Percentiles rank a stretch among this genome's conserved stretches.
These are phyloP conservation scores for Hystrix brachyura DNA, from an alignment of 2,113 vertebrate species.

Conservation along the genomic window DNA sequence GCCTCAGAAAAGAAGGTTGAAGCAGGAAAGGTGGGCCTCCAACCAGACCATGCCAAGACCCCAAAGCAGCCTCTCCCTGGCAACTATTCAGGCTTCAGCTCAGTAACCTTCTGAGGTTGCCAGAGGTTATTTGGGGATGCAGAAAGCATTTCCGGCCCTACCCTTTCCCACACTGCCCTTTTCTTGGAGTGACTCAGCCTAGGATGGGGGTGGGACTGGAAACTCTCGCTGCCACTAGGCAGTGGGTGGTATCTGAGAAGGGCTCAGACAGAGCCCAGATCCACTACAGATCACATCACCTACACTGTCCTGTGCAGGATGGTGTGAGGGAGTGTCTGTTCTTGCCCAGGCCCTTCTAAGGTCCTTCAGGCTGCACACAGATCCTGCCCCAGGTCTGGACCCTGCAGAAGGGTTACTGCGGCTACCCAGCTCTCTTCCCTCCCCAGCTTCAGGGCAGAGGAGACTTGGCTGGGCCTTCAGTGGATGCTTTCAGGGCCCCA, in stretches of 20 bases:
- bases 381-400: not conserved
- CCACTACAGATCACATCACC: not conserved
- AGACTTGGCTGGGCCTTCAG: not conserved
- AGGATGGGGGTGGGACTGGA: not conserved
- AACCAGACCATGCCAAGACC: not conserved
- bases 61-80: not conserved
- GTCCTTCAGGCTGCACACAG: not conserved
- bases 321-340: not conserved
- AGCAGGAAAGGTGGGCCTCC: constrained; percentile 52
- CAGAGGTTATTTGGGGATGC: constrained; percentile 80
- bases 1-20: constrained; percentile 50
- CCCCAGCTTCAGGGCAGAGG: not conserved
- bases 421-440: not conserved
- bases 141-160: constrained; percentile 73
- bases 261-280: not conserved
- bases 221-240: not conserved
- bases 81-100: not conserved
- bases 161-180: constrained; percentile 81
- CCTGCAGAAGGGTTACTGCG: not conserved
- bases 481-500: not conserved
- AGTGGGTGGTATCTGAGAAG: constrained; percentile 44
- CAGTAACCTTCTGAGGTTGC: constrained; percentile 71
- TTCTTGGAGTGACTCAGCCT: constrained; percentile 75
- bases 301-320: not conserved
- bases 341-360: not conserved